Percentiles rank a stretch among this genome's conserved stretches.
These are phyloP conservation scores for Aptenodytes forsteri DNA, from an alignment of 2,113 vertebrate species.

Conservation along the genomic window DNA sequence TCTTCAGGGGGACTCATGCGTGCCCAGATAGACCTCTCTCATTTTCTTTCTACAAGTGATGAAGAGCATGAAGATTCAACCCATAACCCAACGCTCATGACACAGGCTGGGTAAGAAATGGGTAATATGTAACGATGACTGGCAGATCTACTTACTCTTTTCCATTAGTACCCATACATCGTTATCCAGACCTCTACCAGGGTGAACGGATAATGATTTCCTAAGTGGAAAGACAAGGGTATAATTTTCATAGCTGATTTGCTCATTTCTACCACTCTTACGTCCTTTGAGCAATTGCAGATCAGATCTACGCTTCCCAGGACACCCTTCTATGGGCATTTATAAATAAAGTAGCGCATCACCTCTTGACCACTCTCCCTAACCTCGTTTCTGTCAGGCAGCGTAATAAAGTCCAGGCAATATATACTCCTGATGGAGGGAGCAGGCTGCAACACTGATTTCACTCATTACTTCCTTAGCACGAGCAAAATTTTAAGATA, in stretches of 20 bases:
- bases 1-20: not conserved
- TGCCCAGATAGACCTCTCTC: not conserved
- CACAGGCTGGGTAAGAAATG: not conserved
- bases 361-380: not conserved
- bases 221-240: constrained; percentile 34
- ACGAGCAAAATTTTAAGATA: not conserved
- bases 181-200: not conserved
- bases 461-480: not conserved
- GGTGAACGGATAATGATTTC: not conserved
- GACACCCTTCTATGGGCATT: not conserved
- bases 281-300: not conserved
- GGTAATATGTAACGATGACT: not conserved
- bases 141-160: not conserved
- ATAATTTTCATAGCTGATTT: constrained; percentile 40
- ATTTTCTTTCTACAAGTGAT: not conserved
- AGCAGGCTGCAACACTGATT: not conserved
- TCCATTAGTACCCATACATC: constrained; percentile 16
- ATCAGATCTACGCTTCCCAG: not conserved
- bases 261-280: not conserved
- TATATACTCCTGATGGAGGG: not conserved
- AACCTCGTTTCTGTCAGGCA: not conserved
- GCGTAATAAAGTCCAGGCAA: not conserved
- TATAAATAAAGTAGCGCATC: not conserved
- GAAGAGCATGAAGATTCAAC: not conserved
- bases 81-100: not conserved